phyloP scores from a whole-genome alignment of 2,888 invertebrate genomes.

The Tipula lateralis region DNA sequence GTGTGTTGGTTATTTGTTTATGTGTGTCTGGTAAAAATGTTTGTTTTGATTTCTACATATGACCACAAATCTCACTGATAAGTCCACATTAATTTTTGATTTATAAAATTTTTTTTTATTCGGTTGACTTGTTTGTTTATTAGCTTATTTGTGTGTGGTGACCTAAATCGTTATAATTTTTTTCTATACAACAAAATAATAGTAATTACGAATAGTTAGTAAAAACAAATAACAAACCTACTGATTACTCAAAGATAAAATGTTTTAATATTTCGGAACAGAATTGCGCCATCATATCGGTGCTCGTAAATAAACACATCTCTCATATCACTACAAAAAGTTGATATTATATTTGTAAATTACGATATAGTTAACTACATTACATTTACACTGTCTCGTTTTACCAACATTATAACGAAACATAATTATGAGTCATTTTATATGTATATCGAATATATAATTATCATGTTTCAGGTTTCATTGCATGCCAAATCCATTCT shows the following conservation, averaged over 20 bases:
- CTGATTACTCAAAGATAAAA: background rate
- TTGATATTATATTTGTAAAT: background rate
- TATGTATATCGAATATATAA: background rate
- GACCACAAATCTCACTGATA: conserved; percentile 19
- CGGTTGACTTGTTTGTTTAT: background rate
- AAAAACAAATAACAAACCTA: background rate
- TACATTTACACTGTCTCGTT: background rate
- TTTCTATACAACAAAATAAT: background rate
- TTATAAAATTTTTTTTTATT: background rate
- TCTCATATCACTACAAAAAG: background rate
- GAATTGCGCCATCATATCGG: background rate
- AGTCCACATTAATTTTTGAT: background rate
- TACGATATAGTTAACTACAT: background rate
- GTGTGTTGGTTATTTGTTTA: background rate
- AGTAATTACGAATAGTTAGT: background rate
- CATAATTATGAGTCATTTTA: background rate
- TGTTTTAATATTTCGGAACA: background rate
- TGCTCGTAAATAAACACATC: background rate
- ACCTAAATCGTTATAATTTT: background rate
- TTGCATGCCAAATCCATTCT: background rate
- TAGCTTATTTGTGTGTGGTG: too few species aligned
- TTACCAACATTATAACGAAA: background rate
- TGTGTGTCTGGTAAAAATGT: background rate
- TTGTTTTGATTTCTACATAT: background rate
- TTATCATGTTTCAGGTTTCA: background rate